Percentiles rank a stretch among this genome's conserved stretches.
phyloP scores from a whole-genome alignment of 2,113 vertebrate genomes.

The Oryzias melastigma region DNA sequence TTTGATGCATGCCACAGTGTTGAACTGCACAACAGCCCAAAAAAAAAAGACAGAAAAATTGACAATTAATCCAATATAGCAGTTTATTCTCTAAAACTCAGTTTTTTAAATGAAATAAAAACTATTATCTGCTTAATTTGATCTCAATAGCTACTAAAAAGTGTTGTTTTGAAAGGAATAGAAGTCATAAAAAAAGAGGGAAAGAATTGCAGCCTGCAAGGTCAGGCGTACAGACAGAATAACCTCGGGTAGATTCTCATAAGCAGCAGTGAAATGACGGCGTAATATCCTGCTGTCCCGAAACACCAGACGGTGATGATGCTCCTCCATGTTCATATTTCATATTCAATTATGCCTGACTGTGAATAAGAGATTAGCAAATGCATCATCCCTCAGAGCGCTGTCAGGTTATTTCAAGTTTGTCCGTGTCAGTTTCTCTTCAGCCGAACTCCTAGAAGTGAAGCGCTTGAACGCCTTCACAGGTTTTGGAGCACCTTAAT shows the following conservation, averaged over 20 bases:
- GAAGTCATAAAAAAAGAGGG: too few species aligned
- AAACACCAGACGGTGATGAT: slow-evolving; percentile 42
- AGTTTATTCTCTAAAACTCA: too few species aligned
- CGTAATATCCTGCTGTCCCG: slow-evolving; percentile 49
- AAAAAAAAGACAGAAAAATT: too few species aligned
- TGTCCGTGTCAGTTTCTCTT: slow-evolving; percentile 17
- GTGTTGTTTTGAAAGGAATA: too few species aligned
- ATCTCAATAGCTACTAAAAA: too few species aligned
- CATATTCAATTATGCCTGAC: slow-evolving; percentile 45
- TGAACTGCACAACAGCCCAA: too few species aligned
- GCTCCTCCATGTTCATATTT: slow-evolving; percentile 50
- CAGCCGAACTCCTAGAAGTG: slow-evolving; percentile 13
- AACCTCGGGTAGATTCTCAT: background rate
- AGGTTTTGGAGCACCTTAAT: slow-evolving; percentile 29
- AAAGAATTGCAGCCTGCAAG: slow-evolving; percentile 2
- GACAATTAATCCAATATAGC: too few species aligned
- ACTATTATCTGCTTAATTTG: too few species aligned
- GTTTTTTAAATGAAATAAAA: too few species aligned
- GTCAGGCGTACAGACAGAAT: background rate
- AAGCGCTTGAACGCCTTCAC: slow-evolving; percentile 36
- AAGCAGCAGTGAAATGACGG: slow-evolving; percentile 25
- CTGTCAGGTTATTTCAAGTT: slow-evolving; percentile 46
- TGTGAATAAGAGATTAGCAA: slow-evolving; percentile 44
- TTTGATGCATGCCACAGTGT: too few species aligned
- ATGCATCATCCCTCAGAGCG: slow-evolving; percentile 39